A percentile compares a stretch with the other conserved stretches of the same genome.
These are phyloP conservation scores for Volucella zonaria DNA, from an alignment of 2,888 invertebrate genomes.

Conservation along the genomic window DNA sequence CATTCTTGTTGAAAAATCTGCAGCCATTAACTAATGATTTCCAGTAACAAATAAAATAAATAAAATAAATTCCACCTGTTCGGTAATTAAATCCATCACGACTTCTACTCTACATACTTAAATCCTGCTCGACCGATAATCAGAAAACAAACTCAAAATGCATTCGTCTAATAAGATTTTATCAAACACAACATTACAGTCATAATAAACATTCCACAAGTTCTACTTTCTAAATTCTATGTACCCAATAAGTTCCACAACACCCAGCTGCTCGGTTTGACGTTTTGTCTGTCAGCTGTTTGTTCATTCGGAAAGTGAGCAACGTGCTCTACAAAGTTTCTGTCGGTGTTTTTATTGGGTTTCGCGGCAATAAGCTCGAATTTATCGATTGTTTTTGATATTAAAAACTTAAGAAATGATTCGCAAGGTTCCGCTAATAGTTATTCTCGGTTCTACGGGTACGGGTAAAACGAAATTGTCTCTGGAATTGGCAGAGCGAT, in stretches of 20 bases:
- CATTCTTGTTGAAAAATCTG: no score
- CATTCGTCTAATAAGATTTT: no score
- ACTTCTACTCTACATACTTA: no score
- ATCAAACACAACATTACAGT: not conserved
- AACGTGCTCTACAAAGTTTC: conserved; percentile 9
- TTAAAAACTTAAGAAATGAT: conserved; percentile 78
- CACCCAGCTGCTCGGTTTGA: conserved; percentile 48
- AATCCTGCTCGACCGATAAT: no score
- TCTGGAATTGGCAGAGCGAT: conserved; percentile 93
- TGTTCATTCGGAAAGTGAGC: not conserved
- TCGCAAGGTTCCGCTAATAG: conserved; percentile 88
- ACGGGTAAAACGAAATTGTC: conserved; percentile 98
- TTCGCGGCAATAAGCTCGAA: not conserved
- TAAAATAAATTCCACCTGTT: no score
- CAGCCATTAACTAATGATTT: no score
- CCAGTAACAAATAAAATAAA: no score
- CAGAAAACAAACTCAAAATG: no score
- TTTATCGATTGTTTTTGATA: not conserved
- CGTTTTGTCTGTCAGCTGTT: conserved; percentile 47
- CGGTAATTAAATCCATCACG: no score
- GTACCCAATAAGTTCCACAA: conserved; percentile 35
- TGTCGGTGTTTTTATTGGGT: conserved; percentile 7
- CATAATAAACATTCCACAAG: conserved; percentile 12
- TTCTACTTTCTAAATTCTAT: not conserved
- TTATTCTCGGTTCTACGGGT: conserved; percentile 97